phyloP scores from a whole-genome alignment of 2,888 invertebrate species.

The Dendrolimus pini region DNA sequence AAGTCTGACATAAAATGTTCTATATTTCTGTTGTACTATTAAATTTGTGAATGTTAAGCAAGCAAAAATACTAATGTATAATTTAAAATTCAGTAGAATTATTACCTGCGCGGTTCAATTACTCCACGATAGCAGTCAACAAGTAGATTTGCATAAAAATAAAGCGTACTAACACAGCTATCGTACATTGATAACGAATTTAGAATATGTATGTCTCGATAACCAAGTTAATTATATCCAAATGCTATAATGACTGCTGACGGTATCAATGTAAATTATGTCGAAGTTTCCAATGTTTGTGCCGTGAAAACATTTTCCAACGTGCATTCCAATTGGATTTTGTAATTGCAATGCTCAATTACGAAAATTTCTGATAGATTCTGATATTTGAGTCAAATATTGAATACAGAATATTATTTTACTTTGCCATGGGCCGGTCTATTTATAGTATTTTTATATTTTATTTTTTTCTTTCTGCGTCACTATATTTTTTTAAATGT shows the following conservation, averaged over 20 bases:
- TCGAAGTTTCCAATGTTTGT: slow-evolving; percentile 17
- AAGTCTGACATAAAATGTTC: no score
- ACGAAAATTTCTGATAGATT: neutral
- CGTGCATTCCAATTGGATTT: neutral
- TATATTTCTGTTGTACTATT: no score
- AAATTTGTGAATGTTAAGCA: no score
- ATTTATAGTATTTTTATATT: no score
- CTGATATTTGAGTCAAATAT: neutral
- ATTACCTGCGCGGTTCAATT: no score
- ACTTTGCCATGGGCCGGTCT: no score
- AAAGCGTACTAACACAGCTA: neutral
- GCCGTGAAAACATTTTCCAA: slow-evolving; percentile 17
- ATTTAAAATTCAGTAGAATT: no score
- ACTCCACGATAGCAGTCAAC: neutral
- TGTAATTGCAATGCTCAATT: neutral
- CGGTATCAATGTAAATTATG: slow-evolving; percentile 39
- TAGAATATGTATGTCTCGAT: slow-evolving; percentile 16
- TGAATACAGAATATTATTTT: no score
- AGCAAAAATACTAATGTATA: no score
- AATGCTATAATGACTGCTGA: slow-evolving; percentile 26
- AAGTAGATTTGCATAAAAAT: neutral
- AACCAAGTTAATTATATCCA: slow-evolving; percentile 34
- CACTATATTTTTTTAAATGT: no score
- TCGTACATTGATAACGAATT: neutral
- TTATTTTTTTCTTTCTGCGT: no score